A percentile compares a stretch with the other conserved stretches of the same genome.
Conservation (phyloP, 2,113 vertebrate species). For the Megaceryle maxima region DNA sequence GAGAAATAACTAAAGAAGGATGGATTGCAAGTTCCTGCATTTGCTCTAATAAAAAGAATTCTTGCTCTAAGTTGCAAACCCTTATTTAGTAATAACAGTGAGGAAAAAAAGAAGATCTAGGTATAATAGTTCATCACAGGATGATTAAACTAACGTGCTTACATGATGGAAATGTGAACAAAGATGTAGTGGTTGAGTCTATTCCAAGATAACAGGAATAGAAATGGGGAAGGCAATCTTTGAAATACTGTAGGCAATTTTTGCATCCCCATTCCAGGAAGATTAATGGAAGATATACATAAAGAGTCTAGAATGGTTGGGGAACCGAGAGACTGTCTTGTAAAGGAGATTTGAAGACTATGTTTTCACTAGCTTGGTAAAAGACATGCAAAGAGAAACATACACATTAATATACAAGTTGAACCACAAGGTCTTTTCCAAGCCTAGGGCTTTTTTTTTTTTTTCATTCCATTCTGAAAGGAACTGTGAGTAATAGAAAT, state of each 20-base stretch:
- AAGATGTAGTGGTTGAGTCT: background rate
- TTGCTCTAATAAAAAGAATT: background rate
- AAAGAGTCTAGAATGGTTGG: background rate
- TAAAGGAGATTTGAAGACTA: background rate
- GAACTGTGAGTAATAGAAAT: background rate
- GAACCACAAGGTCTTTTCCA: background rate
- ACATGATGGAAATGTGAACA: background rate
- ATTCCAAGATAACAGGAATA: background rate
- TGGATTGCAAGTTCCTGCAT: background rate
- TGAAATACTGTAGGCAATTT: background rate
- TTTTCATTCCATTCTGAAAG: background rate
- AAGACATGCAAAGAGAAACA: background rate
- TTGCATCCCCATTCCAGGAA: background rate
- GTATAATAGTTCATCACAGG: background rate
- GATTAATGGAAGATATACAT: background rate
- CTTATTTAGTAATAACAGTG: background rate
- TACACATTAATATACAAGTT: background rate
- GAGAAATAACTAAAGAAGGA: background rate
- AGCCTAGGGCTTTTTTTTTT: background rate
- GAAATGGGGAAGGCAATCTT: background rate
- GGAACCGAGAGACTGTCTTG: background rate
- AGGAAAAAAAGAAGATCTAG: background rate
- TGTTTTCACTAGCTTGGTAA: background rate
- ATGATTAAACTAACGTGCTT: background rate
- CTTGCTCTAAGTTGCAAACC: background rate